Evolutionary conservation across 2,888 invertebrate genomes (phyloP), one percentile per base, ranked within the genome.

Genomic region (Zygothrica quintamaculata): DNA sequence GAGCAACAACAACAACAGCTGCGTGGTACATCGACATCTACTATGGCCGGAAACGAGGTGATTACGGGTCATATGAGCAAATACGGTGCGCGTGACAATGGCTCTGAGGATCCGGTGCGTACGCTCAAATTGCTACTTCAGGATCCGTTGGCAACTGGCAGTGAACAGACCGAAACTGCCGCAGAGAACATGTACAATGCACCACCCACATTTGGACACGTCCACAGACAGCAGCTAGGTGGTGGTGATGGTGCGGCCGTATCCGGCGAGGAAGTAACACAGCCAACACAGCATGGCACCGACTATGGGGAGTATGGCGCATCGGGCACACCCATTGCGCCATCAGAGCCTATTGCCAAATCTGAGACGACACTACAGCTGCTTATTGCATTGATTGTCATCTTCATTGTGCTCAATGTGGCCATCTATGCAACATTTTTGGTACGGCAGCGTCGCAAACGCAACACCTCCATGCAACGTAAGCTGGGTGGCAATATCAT

Each of bases 361-460:
- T 93, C 93, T 6, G 92, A 93, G 62, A 92, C 93, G 3, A 93
- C 93, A n/a, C 90, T 94, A 62, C 93, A 94, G 69, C 90, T 94
- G 47, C 91, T 94, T 37, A 92, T 94, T 42, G 93, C 93, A 0
- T 91, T 95, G 65, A 95, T 95, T 16, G 92, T 95, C 44, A 90
- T 95, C 39, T 96, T 97, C 87, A 91, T 97, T 5, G 90, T 95
- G 15, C 92, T 95, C 5, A 97, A 96, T 88, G 90, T 96, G 8
- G 85, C 88, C 31, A 90, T 91, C 37, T 88, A 91, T 26, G 87
- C 88, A 0, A 90, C 91, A 0, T 89, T 90, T 46, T 59, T 90
- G 56, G 31, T 90, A 50, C 88, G 90, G 8, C 89, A 89, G 68
- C 88, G 88, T 18, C 89, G 90, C 56, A 88, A 89, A 37, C 74